Evolutionary conservation across 2,113 vertebrate genomes (phyloP), one percentile per base, ranked within the genome.

Genomic region (Sorex fumeus): DNA sequence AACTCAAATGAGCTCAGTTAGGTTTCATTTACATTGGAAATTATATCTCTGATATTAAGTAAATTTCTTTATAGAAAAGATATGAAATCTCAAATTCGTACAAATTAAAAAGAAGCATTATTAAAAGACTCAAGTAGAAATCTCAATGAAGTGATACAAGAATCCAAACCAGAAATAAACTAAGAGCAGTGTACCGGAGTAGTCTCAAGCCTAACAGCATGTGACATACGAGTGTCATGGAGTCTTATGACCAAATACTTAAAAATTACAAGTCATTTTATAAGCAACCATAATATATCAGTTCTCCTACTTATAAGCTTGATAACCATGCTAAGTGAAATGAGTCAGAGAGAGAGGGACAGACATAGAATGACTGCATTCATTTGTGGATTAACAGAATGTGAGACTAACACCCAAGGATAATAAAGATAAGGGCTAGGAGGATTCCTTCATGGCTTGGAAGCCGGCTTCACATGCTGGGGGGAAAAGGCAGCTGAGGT

Each of bases 121-220:
- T 75, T 83, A 70, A 91, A 91, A 91, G 12, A 6, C 23, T 50
- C 62, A 23, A 74, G 8, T 3, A 57, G 19, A 25, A 57, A 67
- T 71, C 27, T 81, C 8, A 9, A 11, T 6, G 13, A 64, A 84
- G 80, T 69, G 2, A 86, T 8, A 80, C 19, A 78, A 45, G n/a
- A 71, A 87, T 83, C 19, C 83, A 34, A 93, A 72, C 21, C 18
- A 43, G 34, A 88, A 40, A 13, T 30, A 88, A 43, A 76, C 34
- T 11, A 81, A 83, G 86, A 85, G 19, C 34, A 47, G 40, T 9
- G 34, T 9, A 25, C 23, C 30, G 23, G 50, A 85, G 28, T 6
- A 70, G 47, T 4, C 10, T 6, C 6, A 28, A 5, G 32, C 9
- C 45, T 43, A 2, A 6, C 32, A 47, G 64, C 21, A 13, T 6